Percentiles rank a stretch among this genome's conserved stretches.
These are phyloP conservation scores for Agrotis ipsilon DNA, from an alignment of 2,888 invertebrate genomes.

Conservation along the genomic window DNA sequence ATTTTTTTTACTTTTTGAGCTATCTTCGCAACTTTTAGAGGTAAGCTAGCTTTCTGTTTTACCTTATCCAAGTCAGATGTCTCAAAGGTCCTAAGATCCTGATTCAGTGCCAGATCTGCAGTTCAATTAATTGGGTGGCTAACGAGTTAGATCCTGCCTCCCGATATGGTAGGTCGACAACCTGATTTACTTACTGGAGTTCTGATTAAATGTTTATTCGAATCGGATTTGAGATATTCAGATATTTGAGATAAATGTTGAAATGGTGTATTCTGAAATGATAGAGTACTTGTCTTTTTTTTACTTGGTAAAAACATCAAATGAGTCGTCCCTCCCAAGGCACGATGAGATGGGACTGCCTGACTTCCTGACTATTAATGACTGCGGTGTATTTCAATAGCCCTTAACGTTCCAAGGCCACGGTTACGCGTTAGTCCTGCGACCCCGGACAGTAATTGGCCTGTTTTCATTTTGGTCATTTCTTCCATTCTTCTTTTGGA, in stretches of 20 bases:
- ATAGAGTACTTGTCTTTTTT: background rate
- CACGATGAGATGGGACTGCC: too few species aligned
- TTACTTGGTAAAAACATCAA: too few species aligned
- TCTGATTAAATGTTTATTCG: background rate
- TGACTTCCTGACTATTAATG: too few species aligned
- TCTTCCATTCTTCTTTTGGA: too few species aligned
- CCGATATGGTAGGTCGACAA: constrained; percentile 23
- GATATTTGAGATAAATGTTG: background rate
- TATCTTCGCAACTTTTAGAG: background rate
- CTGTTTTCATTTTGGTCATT: background rate
- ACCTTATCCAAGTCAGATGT: background rate
- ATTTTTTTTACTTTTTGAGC: background rate
- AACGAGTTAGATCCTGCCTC: constrained; percentile 30
- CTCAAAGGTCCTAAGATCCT: constrained; percentile 15
- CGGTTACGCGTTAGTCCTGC: too few species aligned
- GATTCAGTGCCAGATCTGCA: constrained; percentile 6
- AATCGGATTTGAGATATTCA: background rate
- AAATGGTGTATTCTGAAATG: background rate
- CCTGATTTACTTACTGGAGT: constrained; percentile 25
- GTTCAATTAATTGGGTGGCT: constrained; percentile 31
- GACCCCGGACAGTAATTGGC: background rate
- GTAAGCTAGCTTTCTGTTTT: background rate
- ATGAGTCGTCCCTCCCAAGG: too few species aligned
- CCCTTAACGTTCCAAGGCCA: too few species aligned
- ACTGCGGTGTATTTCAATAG: too few species aligned